phyloP scores from a whole-genome alignment of 2,113 vertebrate genomes.

The Dicentrarchus labrax region DNA sequence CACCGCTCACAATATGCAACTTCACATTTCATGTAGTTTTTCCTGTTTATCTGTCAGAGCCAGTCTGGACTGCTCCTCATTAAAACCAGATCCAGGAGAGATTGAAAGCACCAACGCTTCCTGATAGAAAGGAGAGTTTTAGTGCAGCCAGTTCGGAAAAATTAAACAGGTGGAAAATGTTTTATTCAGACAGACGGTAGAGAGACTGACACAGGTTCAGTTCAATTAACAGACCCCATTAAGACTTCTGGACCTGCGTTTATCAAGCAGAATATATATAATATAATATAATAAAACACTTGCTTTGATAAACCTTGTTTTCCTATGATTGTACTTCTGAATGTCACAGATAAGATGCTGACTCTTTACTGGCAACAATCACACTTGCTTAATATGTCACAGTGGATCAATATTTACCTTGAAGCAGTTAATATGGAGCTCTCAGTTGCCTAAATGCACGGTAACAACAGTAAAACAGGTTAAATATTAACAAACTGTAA shows the following conservation, averaged over 20 bases:
- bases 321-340: too few relatives aligned
- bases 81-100: neutral
- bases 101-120: neutral
- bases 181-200: neutral
- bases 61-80: conserved; percentile 6
- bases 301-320: too few relatives aligned
- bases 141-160: neutral
- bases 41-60: conserved; percentile 10
- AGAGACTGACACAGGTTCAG: neutral
- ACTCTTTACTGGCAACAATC: too few relatives aligned
- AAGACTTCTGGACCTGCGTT: neutral
- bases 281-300: too few relatives aligned
- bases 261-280: neutral
- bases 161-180: neutral
- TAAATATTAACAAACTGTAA: too few relatives aligned
- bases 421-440: too few relatives aligned
- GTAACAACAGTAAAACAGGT: too few relatives aligned
- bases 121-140: neutral
- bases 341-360: too few relatives aligned
- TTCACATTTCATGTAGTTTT: conserved; percentile 7
- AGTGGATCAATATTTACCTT: too few relatives aligned
- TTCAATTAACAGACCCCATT: neutral
- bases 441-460: too few relatives aligned
- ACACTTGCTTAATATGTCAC: too few relatives aligned
- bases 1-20: conserved; percentile 65